phyloP scores from a whole-genome alignment of 2,888 invertebrate species.

The Auanema freiburgensis region DNA sequence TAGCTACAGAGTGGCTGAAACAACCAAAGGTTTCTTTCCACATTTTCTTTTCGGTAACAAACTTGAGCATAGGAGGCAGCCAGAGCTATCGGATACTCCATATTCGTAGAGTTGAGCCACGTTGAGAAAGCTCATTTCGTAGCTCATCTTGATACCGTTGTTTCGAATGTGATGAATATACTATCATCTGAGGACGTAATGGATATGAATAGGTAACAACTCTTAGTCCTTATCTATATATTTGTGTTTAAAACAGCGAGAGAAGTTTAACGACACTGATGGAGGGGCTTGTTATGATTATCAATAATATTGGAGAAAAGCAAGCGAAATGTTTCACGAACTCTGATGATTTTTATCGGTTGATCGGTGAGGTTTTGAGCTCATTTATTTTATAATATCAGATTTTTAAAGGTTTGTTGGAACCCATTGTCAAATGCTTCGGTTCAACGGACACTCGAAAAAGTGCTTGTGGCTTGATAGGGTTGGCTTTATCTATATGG shows the following conservation, averaged over 20 bases:
- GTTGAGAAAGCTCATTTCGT: slow-evolving; percentile 32
- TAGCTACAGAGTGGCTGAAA: slow-evolving; percentile 53
- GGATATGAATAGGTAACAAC: slow-evolving; percentile 31
- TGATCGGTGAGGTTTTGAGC: neutral
- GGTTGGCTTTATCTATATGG: slow-evolving; percentile 37
- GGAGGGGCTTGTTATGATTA: neutral
- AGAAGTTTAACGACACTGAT: neutral
- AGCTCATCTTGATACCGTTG: slow-evolving; percentile 13
- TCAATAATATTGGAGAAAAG: neutral
- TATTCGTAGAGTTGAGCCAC: slow-evolving; percentile 30
- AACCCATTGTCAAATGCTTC: slow-evolving; percentile 29
- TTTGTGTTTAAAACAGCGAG: too few species aligned
- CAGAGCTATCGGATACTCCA: slow-evolving; percentile 29
- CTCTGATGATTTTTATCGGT: neutral
- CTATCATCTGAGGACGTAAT: slow-evolving; percentile 27
- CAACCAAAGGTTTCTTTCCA: slow-evolving; percentile 33
- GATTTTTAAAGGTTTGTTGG: slow-evolving; percentile 14
- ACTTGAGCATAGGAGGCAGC: slow-evolving; percentile 32
- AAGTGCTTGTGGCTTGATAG: slow-evolving; percentile 40
- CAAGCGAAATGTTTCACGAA: neutral
- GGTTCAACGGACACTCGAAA: slow-evolving; percentile 29
- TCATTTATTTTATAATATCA: neutral
- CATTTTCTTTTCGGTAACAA: neutral
- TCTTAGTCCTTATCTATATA: too few species aligned
- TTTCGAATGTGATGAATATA: slow-evolving; percentile 10